phyloP scores from a whole-genome alignment of 2,888 invertebrate genomes.

The Scelioninae gen. 1 region DNA sequence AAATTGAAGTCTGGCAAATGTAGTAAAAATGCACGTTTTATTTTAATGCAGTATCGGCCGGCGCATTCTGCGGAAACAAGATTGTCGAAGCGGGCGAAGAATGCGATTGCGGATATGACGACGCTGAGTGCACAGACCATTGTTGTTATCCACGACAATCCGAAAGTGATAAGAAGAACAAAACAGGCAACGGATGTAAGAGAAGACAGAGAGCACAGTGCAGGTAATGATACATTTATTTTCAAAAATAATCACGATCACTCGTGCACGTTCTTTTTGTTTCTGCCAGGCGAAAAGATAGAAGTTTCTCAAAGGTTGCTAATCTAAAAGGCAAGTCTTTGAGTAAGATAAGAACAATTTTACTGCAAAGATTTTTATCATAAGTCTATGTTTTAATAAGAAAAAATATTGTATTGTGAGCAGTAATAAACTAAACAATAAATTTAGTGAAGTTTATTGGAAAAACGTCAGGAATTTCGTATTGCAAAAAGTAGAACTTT shows the following conservation, averaged over 20 bases:
- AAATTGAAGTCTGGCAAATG: constrained; percentile 20
- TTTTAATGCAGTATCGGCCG: constrained; percentile 88
- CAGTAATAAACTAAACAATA: no score
- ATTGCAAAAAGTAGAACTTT: no score
- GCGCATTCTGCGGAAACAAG: constrained; percentile 99
- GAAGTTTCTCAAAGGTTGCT: no score
- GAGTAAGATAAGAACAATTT: no score
- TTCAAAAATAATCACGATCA: constrained; percentile 18
- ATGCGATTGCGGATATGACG: constrained; percentile 98
- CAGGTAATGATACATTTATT: constrained; percentile 86
- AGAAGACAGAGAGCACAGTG: constrained; percentile 91
- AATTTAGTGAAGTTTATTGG: no score
- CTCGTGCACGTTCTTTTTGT: neutral
- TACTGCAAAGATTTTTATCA: no score
- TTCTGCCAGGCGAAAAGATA: no score
- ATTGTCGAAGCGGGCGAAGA: constrained; percentile 99
- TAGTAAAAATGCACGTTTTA: constrained; percentile 53
- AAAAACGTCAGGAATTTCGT: no score
- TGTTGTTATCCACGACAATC: constrained; percentile 97
- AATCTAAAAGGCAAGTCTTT: no score
- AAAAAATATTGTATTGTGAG: no score
- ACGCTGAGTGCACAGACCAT: constrained; percentile 94
- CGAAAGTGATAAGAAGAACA: constrained; percentile 88
- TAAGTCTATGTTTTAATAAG: no score
- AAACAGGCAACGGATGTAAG: constrained; percentile 91